Percentiles rank a stretch among this genome's conserved stretches.
Evolutionary conservation across 2,888 invertebrate species (phyloP).

Genomic region (Drosophila nigritarsus): DNA sequence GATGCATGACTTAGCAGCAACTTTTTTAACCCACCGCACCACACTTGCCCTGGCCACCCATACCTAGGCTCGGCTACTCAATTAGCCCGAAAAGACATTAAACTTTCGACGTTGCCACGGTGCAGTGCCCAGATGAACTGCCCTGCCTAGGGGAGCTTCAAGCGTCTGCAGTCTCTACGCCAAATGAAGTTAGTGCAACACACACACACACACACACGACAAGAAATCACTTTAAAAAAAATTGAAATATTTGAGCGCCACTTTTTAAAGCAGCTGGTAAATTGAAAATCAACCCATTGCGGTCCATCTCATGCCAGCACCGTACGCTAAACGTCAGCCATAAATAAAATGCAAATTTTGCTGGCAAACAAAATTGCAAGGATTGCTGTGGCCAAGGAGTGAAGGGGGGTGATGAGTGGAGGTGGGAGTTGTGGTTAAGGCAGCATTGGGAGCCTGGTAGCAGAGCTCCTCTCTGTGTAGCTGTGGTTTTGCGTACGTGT

Average conservation of each 20-base stretch:
- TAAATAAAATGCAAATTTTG: constrained; percentile 73
- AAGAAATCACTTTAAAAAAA: constrained; percentile 16
- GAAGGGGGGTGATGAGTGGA: background rate
- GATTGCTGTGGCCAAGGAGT: constrained; percentile 36
- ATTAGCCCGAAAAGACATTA: constrained; percentile 78
- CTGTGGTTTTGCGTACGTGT: constrained; percentile 65
- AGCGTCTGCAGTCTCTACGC: constrained; percentile 44
- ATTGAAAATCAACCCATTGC: constrained; percentile 65
- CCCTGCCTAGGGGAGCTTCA: constrained; percentile 40
- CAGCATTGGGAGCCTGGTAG: background rate
- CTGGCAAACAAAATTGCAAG: constrained; percentile 66
- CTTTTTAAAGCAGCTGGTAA: constrained; percentile 68
- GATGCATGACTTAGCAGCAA: constrained; percentile 74
- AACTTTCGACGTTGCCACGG: constrained; percentile 60
- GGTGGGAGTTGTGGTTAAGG: background rate
- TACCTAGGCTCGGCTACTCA: constrained; percentile 61
- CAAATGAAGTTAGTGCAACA: constrained; percentile 64
- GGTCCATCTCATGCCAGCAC: constrained; percentile 12
- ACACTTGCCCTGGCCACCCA: background rate
- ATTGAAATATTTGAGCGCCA: constrained; percentile 59
- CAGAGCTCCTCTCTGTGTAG: constrained; percentile 23
- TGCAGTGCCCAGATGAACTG: constrained; percentile 35
- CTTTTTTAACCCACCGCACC: constrained; percentile 29
- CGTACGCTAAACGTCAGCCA: constrained; percentile 70
- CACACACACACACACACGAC: constrained; percentile 7